phyloP scores from a whole-genome alignment of 2,113 vertebrate species.

The Mustelus asterias region DNA sequence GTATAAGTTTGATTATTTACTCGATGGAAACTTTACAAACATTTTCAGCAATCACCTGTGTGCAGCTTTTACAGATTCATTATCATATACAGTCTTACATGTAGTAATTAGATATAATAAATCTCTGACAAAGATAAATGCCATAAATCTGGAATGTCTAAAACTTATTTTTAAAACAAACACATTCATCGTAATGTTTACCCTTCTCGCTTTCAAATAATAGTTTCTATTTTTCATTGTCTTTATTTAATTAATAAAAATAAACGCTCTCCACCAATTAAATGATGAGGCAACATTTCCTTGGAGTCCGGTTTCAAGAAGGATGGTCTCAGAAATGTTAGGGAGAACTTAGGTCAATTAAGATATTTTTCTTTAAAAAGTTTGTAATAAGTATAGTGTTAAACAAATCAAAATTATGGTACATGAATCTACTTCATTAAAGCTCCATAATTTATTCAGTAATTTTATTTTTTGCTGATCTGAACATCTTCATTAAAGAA shows the following conservation, averaged over 20 bases:
- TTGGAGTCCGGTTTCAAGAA: neutral
- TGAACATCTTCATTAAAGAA: neutral
- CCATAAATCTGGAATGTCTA: neutral
- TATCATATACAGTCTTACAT: neutral
- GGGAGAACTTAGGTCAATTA: neutral
- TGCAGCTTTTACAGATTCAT: neutral
- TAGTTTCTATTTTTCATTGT: neutral
- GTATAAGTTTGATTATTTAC: neutral
- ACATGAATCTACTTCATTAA: neutral
- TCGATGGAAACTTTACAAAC: neutral
- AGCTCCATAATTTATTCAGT: neutral
- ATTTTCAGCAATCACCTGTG: neutral
- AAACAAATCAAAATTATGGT: neutral
- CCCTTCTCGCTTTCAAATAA: neutral
- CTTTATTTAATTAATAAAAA: neutral
- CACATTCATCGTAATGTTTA: neutral
- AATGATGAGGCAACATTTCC: neutral
- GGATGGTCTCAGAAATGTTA: neutral
- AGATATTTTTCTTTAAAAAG: neutral
- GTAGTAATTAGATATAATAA: neutral
- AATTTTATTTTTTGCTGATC: neutral
- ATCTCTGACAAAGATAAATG: neutral
- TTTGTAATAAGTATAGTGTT: neutral
- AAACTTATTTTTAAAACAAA: neutral
- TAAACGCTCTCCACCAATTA: neutral